phyloP scores from a whole-genome alignment of 1,140 invertebrate genomes.

The Drosophila pachea region DNA sequence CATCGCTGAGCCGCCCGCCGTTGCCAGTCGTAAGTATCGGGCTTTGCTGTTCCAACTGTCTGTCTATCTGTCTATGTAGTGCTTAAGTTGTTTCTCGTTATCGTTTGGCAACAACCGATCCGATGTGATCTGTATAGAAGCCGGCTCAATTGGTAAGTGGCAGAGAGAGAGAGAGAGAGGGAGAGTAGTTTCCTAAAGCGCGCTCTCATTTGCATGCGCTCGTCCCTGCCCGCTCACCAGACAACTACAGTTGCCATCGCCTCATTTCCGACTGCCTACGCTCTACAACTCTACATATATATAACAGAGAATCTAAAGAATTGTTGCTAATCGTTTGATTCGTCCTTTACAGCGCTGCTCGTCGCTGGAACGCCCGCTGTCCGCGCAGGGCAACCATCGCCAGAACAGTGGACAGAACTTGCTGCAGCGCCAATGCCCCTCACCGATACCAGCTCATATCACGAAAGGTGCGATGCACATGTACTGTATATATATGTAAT shows the following conservation, averaged over 20 bases:
- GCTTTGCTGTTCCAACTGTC: background rate
- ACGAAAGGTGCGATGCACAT: constrained; percentile 82
- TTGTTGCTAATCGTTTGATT: constrained; percentile 3
- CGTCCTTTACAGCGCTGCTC: constrained; percentile 84
- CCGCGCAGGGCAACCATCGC: constrained; percentile 82
- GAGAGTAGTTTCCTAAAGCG: constrained; percentile 25
- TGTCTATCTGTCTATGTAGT: constrained; percentile 14
- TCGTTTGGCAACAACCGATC: constrained; percentile 32
- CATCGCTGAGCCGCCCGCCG: constrained; percentile 80
- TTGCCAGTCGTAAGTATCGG: constrained; percentile 81
- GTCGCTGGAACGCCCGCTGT: constrained; percentile 86
- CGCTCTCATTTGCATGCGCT: constrained; percentile 71
- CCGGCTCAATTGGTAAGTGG: constrained; percentile 77
- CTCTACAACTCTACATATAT: background rate
- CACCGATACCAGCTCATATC: constrained; percentile 86
- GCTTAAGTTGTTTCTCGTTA: constrained; percentile 63
- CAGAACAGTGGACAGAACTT: constrained; percentile 79
- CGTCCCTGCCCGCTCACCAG: constrained; percentile 12
- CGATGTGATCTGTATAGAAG: constrained; percentile 50
- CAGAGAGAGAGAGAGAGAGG: constrained; percentile 11
- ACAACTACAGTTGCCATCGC: constrained; percentile 10
- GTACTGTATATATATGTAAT: background rate
- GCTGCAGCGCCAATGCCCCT: constrained; percentile 82
- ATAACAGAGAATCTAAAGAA: background rate
- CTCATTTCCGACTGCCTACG: constrained; percentile 11